Evolutionary conservation across 35 echinoderm and acorn worm genomes (phyloP).

Genomic region (Acanthaster planci): DNA sequence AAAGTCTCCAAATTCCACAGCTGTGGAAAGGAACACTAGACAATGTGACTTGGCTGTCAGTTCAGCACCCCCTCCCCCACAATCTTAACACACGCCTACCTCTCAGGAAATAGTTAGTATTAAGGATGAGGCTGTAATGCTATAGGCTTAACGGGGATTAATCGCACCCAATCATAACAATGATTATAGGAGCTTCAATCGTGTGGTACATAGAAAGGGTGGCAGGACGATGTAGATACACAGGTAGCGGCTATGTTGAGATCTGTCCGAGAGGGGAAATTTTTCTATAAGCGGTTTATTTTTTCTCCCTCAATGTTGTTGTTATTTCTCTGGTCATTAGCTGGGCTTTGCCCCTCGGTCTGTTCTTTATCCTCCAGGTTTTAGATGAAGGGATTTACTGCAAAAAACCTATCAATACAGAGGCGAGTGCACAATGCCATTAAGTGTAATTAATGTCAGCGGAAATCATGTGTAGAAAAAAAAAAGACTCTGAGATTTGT

Average conservation of each 20-base stretch:
- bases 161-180: not conserved
- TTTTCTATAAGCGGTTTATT: constrained; percentile 11
- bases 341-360: not conserved
- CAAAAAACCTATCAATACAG: not conserved
- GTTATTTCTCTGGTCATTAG: constrained; percentile 1
- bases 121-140: too few relatives aligned
- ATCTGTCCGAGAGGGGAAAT: not conserved
- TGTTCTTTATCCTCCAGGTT: not conserved
- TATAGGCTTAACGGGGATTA: not conserved
- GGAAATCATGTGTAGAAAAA: constrained; percentile 8
- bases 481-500: not conserved
- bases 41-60: too few relatives aligned
- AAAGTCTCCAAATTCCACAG: too few relatives aligned
- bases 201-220: constrained; percentile 18
- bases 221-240: constrained; percentile 4
- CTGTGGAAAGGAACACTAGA: too few relatives aligned
- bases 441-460: constrained; percentile 9
- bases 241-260: not conserved
- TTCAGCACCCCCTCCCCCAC: too few relatives aligned
- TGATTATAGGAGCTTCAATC: not conserved
- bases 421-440: not conserved
- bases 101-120: too few relatives aligned
- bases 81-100: too few relatives aligned
- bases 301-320: not conserved
- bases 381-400: not conserved